A percentile compares a stretch with the other conserved stretches of the same genome.
phyloP scores from a whole-genome alignment of 2,888 invertebrate species.

The Campoletis raptor region DNA sequence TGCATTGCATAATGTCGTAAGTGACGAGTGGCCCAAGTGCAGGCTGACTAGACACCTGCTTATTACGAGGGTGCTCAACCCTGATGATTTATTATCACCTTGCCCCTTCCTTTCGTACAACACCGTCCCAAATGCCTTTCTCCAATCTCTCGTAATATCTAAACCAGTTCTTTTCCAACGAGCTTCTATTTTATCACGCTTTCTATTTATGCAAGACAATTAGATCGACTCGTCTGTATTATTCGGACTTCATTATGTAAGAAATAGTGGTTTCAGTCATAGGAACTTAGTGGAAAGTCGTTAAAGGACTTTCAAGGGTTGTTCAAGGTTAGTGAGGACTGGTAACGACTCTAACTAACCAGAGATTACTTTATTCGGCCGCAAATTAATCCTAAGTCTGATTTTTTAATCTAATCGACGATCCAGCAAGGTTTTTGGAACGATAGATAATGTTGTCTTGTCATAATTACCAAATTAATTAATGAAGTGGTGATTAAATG shows the following conservation, averaged over 20 bases:
- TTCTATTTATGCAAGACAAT: constrained; percentile 35
- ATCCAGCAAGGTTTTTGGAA: neutral
- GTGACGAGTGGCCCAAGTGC: constrained; percentile 78
- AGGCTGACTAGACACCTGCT: constrained; percentile 80
- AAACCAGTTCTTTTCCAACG: constrained; percentile 26
- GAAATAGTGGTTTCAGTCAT: neutral
- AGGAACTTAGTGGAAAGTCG: neutral
- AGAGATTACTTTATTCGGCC: neutral
- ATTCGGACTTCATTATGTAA: constrained; percentile 30
- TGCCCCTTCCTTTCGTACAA: neutral
- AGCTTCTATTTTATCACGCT: constrained; percentile 16
- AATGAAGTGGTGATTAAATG: neutral
- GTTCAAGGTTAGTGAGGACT: neutral
- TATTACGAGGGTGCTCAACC: constrained; percentile 81
- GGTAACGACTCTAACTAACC: neutral
- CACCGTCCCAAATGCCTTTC: constrained; percentile 7
- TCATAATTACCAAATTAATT: neutral
- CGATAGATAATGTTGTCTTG: neutral
- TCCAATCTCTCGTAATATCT: constrained; percentile 20
- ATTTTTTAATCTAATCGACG: neutral
- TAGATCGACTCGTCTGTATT: constrained; percentile 19
- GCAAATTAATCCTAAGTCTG: neutral
- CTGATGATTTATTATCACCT: constrained; percentile 54
- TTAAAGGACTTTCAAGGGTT: neutral
- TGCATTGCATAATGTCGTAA: constrained; percentile 81